Evolutionary conservation across 2,797 vertebrate genomes (phyloP), one percentile per base, ranked within the genome.

Genomic region (Hipposideros larvatus): DNA sequence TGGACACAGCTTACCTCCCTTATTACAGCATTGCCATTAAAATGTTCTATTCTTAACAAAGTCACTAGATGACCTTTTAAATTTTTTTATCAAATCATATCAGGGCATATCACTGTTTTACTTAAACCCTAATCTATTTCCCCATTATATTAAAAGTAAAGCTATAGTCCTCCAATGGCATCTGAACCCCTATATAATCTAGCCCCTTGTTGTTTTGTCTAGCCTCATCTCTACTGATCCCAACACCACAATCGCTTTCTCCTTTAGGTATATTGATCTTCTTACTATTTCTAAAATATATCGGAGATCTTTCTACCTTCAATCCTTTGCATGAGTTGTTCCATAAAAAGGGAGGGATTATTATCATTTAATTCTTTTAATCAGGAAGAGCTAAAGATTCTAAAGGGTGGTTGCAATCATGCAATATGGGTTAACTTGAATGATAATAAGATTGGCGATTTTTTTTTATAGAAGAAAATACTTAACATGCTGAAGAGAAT

Each of bases 381-480:
- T 90, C 26, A 61, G 16, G 82, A 93, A 71, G 9, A 70, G 26
- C 48, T 80, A 55, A 90, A 71, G 11, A 87, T 7, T 68, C 21
- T 71, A 84, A 65, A 57, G 15, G 18, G 7, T 90, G 21, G 82
- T 51, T 90, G 5, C 11, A 73, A 43, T 55, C 68, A 21, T 86
- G 19, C 2, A 93, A 96, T 79, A 90, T 37, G 74, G 43, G 83
- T 96, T 92, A 87, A 13, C 9, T 88, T 51, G 10, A 11, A 68
- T 43, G 26, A 53, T 84, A 92, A 92, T 89, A 93, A 95, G 13
- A 87, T 91, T 63, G 31, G 7, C 21, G 28, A 14, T 37, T 71
- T 74, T 51, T 84, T 70, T 57, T 9, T 37, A 59, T 80, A 51
- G 5, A 80, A 63, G 16, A 57, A 84, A 89, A 41, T 41, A 41